phyloP scores from a whole-genome alignment of 2,113 vertebrate species.

The Equus quagga region DNA sequence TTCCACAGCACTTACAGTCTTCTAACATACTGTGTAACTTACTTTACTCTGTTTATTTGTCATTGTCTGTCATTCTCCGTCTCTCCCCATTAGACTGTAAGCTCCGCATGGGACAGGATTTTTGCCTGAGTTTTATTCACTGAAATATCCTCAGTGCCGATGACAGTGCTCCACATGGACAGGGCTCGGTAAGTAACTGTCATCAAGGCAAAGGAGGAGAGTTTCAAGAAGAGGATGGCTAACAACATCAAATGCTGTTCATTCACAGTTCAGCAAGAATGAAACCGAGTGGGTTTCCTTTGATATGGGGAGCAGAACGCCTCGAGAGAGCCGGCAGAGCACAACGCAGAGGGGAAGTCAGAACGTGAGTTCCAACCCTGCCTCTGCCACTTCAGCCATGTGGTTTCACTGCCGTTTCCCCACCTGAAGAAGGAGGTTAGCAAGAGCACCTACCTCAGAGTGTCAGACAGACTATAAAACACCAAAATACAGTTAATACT shows the following conservation, averaged over 20 bases:
- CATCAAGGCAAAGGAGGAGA: neutral
- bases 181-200: neutral
- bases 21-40: neutral
- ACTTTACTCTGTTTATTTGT: neutral
- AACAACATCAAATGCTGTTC: neutral
- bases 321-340: neutral
- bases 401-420: neutral
- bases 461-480: neutral
- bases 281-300: neutral
- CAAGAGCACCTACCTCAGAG: neutral
- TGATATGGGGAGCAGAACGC: neutral
- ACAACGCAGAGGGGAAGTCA: neutral
- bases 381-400: neutral
- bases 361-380: neutral
- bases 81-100: neutral
- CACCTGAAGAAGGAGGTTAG: neutral
- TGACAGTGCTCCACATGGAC: neutral
- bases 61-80: neutral
- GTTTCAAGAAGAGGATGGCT: neutral
- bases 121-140: neutral
- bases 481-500: neutral
- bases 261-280: neutral
- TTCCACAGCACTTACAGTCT: neutral
- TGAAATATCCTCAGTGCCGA: neutral
- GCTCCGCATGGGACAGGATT: neutral